Evolutionary conservation across 1,140 invertebrate species (phyloP).

Genomic region (Atta colombica): DNA sequence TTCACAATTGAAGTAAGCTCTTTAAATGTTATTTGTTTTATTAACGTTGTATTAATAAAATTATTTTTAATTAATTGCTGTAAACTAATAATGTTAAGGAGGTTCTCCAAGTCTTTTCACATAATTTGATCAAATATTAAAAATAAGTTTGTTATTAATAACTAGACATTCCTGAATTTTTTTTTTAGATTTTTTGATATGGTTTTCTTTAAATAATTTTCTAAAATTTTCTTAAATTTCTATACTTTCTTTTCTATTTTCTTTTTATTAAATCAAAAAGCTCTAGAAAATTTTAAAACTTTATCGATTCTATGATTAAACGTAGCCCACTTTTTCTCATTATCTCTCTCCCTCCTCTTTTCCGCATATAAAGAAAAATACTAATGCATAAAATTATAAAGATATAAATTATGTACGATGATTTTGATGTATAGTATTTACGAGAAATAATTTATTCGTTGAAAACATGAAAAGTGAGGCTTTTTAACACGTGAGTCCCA

Average conservation of each 20-base stretch:
- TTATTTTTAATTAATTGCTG: neutral
- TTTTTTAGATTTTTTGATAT: too few relatives aligned
- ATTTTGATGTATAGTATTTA: conserved; percentile 2
- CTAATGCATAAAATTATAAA: neutral
- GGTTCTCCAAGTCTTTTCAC: too few relatives aligned
- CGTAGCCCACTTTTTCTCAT: neutral
- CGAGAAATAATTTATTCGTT: neutral
- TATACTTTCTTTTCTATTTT: neutral
- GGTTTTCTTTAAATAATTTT: too few relatives aligned
- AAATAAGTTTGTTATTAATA: too few relatives aligned
- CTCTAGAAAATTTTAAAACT: neutral
- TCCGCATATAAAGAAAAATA: neutral
- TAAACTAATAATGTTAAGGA: neutral
- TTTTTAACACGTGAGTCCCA: neutral
- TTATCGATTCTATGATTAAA: neutral
- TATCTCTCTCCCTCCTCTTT: neutral
- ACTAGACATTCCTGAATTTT: too few relatives aligned
- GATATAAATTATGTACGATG: neutral
- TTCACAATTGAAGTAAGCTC: too few relatives aligned
- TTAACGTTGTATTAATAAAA: neutral
- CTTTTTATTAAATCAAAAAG: neutral
- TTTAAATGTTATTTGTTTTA: neutral
- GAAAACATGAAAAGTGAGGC: neutral
- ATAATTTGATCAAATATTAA: too few relatives aligned
- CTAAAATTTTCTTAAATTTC: too few relatives aligned